Conservation (phyloP, 2,797 vertebrate species). For the Notolabrus celidotus region DNA sequence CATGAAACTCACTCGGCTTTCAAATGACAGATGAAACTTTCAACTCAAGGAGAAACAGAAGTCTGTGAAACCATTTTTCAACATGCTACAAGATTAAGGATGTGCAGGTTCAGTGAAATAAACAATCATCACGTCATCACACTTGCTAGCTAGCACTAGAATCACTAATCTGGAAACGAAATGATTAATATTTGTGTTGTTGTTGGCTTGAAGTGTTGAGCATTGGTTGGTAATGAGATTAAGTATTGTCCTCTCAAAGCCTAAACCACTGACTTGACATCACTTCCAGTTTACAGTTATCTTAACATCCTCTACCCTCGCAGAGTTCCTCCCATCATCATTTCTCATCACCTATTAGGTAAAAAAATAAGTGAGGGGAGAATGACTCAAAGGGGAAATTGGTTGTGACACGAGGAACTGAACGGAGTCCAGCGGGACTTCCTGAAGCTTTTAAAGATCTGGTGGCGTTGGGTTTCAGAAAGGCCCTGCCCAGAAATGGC, state of each 20-base stretch:
- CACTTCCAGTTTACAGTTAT: neutral
- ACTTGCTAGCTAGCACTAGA: too few species aligned
- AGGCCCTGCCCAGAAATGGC: slow-evolving; percentile 62
- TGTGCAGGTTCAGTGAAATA: too few species aligned
- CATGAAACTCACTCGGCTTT: neutral
- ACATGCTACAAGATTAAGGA: too few species aligned
- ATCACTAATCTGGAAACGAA: too few species aligned
- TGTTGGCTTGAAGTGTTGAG: too few species aligned
- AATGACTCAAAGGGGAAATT: slow-evolving; percentile 60
- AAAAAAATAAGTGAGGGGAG: neutral
- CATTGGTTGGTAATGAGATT: too few species aligned
- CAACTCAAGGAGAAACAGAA: too few species aligned
- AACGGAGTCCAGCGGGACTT: slow-evolving; percentile 68
- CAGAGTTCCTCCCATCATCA: too few species aligned
- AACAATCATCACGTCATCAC: too few species aligned
- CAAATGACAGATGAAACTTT: neutral
- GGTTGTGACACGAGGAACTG: slow-evolving; percentile 72
- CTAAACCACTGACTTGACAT: neutral
- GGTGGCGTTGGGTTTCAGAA: slow-evolving; percentile 73
- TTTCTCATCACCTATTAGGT: too few species aligned
- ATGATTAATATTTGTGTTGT: too few species aligned
- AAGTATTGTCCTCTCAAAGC: neutral
- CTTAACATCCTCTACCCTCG: neutral
- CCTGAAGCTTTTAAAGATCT: slow-evolving; percentile 75
- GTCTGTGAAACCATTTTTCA: too few species aligned